Base-by-base conservation (phyloP, 2,888 invertebrate species). In the Oligia fasciuncula region DNA sequence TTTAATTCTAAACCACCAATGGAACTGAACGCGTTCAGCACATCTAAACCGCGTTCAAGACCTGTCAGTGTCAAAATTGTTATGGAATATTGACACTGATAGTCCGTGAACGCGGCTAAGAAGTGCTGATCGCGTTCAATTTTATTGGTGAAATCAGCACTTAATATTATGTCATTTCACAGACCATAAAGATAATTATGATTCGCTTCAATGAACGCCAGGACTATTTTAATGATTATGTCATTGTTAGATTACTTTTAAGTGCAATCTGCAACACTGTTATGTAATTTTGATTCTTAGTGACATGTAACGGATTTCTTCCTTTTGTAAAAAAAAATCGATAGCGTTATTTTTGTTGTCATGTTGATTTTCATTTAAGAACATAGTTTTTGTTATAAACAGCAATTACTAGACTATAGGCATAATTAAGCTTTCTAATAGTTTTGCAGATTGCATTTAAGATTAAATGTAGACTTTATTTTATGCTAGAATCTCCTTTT, bases 121-220 rank as follows among this genome's bases (percentile, higher is more conserved):
- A 65, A 5, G 40, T 19, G 40, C 23, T 40, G 23, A 23, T 13
- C 5, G 19, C 35, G 19, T 65, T 65, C 19, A 40, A 4, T 65
- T 65, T 40, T 3, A 40, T 65, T 65, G 35, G 19, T 40, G 65
- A 23, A 65, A 65, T 65, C 40, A 11, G 19, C 9, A 3, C 65
- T 65, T 14, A 73, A 57, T 77, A 43, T 73, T 75, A 76, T 68
- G 74, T 70, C 60, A 84, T n/a, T 74, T 23, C 51, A 40, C 73
- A 69, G 23, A 14, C 19, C 63, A 67, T 72, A 57, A 81, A 77
- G 63, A 76, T 60, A n/a, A 60, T n/a, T 60, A 70, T 77, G 76
- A 74, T 85, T 79, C 69, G 86, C 88, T 86, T 81, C 78, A 86
- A 85, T 84, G 63, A 84, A 78, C 78, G n/a, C 72, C 68, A 67